These are phyloP conservation scores for Coracopsis vasa DNA, from an alignment of 2,113 vertebrate species.

Conservation along the genomic window DNA sequence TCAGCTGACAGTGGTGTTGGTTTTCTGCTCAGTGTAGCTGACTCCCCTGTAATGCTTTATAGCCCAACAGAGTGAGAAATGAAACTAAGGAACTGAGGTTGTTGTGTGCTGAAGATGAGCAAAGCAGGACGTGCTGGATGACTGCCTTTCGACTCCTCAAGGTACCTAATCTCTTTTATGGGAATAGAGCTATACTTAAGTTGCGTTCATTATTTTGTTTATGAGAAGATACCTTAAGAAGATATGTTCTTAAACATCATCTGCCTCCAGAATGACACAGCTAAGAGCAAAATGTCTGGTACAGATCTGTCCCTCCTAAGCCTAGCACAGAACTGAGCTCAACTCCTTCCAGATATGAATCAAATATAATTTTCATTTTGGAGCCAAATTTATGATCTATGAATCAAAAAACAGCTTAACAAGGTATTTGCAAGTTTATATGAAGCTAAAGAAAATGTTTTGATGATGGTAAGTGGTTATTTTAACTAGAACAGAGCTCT, in stretches of 20 bases:
- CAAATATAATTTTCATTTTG: neutral
- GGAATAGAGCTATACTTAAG: neutral
- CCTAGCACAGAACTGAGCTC: neutral
- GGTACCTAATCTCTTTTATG: slow-evolving; percentile 70
- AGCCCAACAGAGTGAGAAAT: slow-evolving; percentile 89
- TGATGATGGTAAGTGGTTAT: neutral
- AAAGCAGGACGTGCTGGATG: slow-evolving; percentile 92
- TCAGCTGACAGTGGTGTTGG: neutral
- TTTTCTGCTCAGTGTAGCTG: neutral
- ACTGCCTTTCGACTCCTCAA: slow-evolving; percentile 94
- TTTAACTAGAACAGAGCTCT: neutral
- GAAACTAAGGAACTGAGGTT: slow-evolving; percentile 90
- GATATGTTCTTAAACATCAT: neutral
- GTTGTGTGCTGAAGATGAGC: slow-evolving; percentile 94
- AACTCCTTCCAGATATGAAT: neutral
- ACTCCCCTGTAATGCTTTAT: neutral
- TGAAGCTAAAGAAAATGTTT: neutral
- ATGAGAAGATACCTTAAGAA: neutral
- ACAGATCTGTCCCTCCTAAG: neutral
- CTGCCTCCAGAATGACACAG: neutral
- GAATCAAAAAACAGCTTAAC: neutral
- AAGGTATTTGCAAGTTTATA: neutral
- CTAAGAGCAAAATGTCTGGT: neutral
- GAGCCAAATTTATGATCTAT: neutral
- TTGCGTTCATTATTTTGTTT: neutral